Conservation (phyloP, 2,888 invertebrate genomes). For the Drosophila recens region DNA sequence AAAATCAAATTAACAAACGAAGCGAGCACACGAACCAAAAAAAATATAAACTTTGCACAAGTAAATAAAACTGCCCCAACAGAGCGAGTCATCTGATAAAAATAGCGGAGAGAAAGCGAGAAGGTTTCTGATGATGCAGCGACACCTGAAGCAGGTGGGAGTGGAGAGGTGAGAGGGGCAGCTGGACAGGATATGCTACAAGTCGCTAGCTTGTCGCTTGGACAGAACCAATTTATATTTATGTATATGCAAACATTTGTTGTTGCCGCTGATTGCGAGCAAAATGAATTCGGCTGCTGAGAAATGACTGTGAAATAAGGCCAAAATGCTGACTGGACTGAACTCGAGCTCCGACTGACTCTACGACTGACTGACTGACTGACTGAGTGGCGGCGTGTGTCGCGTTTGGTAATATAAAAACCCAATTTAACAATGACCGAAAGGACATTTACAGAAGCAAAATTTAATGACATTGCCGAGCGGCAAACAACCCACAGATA, state of each 20-base stretch:
- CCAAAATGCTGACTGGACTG: constrained; percentile 20
- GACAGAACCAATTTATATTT: constrained; percentile 75
- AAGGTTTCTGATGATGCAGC: constrained; percentile 29
- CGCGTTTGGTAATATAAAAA: constrained; percentile 41
- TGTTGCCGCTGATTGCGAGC: constrained; percentile 64
- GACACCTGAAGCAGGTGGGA: constrained; percentile 27
- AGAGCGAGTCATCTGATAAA: constrained; percentile 60
- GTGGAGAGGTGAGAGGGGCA: not conserved
- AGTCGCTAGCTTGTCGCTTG: constrained; percentile 47
- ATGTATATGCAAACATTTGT: constrained; percentile 63
- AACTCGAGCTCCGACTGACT: not conserved
- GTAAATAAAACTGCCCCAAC: constrained; percentile 72
- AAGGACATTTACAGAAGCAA: constrained; percentile 62
- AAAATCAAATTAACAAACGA: constrained; percentile 78
- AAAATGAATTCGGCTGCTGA: constrained; percentile 65
- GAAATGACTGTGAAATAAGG: constrained; percentile 41
- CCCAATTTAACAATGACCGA: constrained; percentile 61
- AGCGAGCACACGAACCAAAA: constrained; percentile 42
- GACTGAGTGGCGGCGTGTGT: constrained; percentile 37
- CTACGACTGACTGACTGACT: not conserved
- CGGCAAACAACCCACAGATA: constrained; percentile 31
- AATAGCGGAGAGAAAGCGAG: constrained; percentile 22
- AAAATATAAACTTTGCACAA: constrained; percentile 54
- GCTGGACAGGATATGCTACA: constrained; percentile 8
- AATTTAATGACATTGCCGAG: constrained; percentile 70